Evolutionary conservation across 2,888 invertebrate species (phyloP).

Genomic region (Apamea epomidion): DNA sequence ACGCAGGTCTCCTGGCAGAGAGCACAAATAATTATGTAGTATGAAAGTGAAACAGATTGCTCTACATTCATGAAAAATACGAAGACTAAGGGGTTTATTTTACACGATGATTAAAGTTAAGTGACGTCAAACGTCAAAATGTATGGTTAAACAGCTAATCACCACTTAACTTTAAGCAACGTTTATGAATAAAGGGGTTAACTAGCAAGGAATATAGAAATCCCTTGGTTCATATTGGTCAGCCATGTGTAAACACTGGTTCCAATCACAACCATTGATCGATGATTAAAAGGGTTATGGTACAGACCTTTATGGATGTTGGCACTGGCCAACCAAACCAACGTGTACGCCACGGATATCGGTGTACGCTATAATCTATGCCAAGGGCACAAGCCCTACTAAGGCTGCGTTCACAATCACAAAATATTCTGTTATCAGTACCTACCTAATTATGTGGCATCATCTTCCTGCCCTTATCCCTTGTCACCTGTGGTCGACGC

Average conservation of each 20-base stretch:
- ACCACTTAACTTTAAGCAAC: neutral
- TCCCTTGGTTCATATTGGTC: neutral
- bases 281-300: neutral
- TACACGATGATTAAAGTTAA: too few relatives aligned
- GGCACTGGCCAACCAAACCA: neutral
- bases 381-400: constrained; percentile 18
- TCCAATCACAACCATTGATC: neutral
- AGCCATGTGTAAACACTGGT: constrained; percentile 3
- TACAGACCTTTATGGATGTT: neutral
- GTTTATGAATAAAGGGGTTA: neutral
- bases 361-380: constrained; percentile 13
- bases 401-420: neutral
- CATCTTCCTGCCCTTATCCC: too few relatives aligned
- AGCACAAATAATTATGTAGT: neutral
- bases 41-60: neutral
- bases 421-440: neutral
- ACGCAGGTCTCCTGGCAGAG: neutral
- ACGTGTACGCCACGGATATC: too few relatives aligned
- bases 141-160: neutral
- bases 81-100: neutral
- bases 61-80: neutral
- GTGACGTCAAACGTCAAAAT: neutral
- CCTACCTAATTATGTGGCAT: neutral
- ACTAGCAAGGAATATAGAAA: neutral
- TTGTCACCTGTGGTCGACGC: too few relatives aligned